Evolutionary conservation across 1,140 invertebrate species (phyloP).

Genomic region (Laupala kohalensis): DNA sequence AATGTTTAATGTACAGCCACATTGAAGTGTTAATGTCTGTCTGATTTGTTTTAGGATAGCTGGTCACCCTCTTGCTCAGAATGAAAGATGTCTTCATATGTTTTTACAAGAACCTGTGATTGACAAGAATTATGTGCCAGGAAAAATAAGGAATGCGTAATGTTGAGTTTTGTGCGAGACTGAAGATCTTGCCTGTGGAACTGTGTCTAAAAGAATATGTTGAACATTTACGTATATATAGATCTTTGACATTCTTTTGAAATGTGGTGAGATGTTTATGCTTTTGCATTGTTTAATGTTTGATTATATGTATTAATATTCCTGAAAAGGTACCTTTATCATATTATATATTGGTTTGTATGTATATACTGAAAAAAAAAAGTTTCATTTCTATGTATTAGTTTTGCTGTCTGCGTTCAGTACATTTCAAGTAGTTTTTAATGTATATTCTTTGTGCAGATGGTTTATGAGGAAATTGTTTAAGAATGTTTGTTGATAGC

Average conservation of each 20-base stretch:
- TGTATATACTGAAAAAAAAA: neutral
- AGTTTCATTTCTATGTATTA: neutral
- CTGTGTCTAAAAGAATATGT: neutral
- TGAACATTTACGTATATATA: neutral
- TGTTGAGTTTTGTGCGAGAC: neutral
- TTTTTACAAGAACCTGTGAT: slow-evolving; percentile 95
- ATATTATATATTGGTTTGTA: too few species aligned
- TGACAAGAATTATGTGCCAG: slow-evolving; percentile 98
- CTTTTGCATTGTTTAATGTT: neutral
- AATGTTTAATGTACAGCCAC: neutral
- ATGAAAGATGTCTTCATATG: slow-evolving; percentile 98
- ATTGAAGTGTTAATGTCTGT: neutral
- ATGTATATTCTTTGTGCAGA: neutral
- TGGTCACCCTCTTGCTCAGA: slow-evolving; percentile 98
- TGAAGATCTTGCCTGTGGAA: neutral
- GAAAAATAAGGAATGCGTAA: slow-evolving; percentile 81
- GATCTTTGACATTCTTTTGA: neutral
- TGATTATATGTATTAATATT: neutral
- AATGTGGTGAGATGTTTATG: neutral
- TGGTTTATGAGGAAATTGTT: neutral
- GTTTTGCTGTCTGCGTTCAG: neutral
- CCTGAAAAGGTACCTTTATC: too few species aligned
- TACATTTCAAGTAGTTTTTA: neutral
- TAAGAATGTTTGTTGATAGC: neutral
- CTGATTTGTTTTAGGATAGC: slow-evolving; percentile 64